These are phyloP conservation scores for Adelphocoris suturalis DNA, from an alignment of 2,888 invertebrate genomes.

Conservation along the genomic window DNA sequence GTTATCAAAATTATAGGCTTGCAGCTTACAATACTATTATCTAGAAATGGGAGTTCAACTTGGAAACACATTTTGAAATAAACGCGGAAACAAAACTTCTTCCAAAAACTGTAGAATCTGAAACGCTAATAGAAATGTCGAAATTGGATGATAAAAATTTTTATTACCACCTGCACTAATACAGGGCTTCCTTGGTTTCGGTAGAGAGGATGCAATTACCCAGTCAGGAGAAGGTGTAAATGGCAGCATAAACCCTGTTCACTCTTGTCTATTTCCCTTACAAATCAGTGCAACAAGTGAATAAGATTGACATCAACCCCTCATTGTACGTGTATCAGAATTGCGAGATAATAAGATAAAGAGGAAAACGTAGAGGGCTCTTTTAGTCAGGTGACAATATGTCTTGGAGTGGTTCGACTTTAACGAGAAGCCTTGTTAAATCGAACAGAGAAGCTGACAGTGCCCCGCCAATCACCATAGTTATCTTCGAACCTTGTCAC, in stretches of 20 bases:
- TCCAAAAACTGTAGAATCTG: too few relatives aligned
- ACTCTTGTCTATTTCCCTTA: neutral
- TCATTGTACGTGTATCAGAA: constrained; percentile 44
- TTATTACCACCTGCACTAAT: too few relatives aligned
- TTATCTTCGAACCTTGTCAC: constrained; percentile 33
- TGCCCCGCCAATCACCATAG: constrained; percentile 68
- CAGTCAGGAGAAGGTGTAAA: neutral
- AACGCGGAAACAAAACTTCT: too few relatives aligned
- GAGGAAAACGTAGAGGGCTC: constrained; percentile 41
- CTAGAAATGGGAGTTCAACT: too few relatives aligned
- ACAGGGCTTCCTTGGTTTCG: too few relatives aligned
- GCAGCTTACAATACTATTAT: too few relatives aligned
- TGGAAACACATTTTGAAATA: too few relatives aligned
- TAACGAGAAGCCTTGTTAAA: constrained; percentile 67
- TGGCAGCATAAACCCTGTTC: constrained; percentile 1
- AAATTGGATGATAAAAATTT: too few relatives aligned
- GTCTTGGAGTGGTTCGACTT: constrained; percentile 64
- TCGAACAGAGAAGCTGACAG: constrained; percentile 63
- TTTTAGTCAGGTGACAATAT: constrained; percentile 65
- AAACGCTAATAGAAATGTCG: too few relatives aligned
- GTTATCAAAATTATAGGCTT: too few relatives aligned
- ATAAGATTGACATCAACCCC: constrained; percentile 50
- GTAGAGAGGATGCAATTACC: neutral
- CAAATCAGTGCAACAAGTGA: constrained; percentile 21
- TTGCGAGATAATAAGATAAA: constrained; percentile 54